phyloP scores from a whole-genome alignment of 1,140 invertebrate genomes.

The Melipona quadrifasciata region DNA sequence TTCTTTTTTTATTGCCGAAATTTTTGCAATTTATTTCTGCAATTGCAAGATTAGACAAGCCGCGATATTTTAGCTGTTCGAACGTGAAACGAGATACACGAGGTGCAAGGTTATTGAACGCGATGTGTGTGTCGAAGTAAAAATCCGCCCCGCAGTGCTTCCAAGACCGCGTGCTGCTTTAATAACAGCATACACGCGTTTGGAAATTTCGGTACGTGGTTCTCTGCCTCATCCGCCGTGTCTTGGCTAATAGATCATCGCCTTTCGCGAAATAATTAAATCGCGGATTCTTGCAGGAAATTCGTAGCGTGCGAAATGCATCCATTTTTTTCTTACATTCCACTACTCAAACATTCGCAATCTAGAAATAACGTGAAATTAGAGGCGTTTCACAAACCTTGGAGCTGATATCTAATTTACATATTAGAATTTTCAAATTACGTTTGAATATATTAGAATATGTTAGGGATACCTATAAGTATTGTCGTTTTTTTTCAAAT shows the following conservation, averaged over 20 bases:
- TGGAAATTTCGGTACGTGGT: neutral
- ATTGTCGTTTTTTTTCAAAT: too few relatives aligned
- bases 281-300: too few relatives aligned
- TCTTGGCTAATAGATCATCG: neutral
- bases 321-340: too few relatives aligned
- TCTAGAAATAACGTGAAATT: too few relatives aligned
- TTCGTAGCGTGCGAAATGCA: too few relatives aligned
- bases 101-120: neutral
- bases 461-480: too few relatives aligned
- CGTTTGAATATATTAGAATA: too few relatives aligned
- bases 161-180: neutral
- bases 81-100: neutral
- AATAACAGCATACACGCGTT: neutral
- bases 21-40: neutral
- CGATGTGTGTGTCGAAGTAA: neutral
- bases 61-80: too few relatives aligned
- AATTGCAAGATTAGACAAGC: neutral
- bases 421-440: too few relatives aligned
- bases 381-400: too few relatives aligned
- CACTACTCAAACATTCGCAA: too few relatives aligned
- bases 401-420: too few relatives aligned
- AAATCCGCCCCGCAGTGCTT: neutral
- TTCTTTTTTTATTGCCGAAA: neutral
- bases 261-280: neutral
- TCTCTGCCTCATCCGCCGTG: neutral